Evolutionary conservation across 2,113 vertebrate genomes (phyloP).

Genomic region (Oreocharis arfaki): DNA sequence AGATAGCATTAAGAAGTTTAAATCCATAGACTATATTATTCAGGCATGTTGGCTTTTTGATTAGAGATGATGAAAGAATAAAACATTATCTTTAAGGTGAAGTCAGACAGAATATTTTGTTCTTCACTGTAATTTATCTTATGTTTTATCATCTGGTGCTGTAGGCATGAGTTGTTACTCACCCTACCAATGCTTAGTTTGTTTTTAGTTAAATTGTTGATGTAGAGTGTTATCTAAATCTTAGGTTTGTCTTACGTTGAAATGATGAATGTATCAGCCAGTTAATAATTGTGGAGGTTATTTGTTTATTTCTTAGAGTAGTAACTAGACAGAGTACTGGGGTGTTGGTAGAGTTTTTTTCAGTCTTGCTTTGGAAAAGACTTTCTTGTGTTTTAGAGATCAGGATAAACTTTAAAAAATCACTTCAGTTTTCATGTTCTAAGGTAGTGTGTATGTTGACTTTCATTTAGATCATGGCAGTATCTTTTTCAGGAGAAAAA

Average conservation of each 20-base stretch:
- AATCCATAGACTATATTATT: background rate
- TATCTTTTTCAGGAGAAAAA: background rate
- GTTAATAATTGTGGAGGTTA: background rate
- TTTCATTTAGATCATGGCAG: background rate
- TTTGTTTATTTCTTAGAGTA: background rate
- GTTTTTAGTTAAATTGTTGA: background rate
- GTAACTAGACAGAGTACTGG: background rate
- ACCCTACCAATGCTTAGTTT: background rate
- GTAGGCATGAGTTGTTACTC: background rate
- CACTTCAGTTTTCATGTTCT: background rate
- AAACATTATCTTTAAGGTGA: background rate
- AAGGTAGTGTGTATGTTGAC: background rate
- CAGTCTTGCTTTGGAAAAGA: background rate
- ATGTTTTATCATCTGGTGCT: background rate
- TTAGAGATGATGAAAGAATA: background rate
- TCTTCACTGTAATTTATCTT: background rate
- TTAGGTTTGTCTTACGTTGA: background rate
- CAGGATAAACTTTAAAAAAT: background rate
- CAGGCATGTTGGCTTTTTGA: background rate
- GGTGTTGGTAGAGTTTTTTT: fast-evolving
- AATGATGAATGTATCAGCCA: background rate
- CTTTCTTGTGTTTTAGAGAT: background rate
- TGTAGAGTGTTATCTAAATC: background rate
- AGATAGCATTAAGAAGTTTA: background rate
- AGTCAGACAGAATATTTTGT: background rate